Evolutionary conservation across 2,797 vertebrate species (phyloP).

Genomic region (Lutjanus campechanus): DNA sequence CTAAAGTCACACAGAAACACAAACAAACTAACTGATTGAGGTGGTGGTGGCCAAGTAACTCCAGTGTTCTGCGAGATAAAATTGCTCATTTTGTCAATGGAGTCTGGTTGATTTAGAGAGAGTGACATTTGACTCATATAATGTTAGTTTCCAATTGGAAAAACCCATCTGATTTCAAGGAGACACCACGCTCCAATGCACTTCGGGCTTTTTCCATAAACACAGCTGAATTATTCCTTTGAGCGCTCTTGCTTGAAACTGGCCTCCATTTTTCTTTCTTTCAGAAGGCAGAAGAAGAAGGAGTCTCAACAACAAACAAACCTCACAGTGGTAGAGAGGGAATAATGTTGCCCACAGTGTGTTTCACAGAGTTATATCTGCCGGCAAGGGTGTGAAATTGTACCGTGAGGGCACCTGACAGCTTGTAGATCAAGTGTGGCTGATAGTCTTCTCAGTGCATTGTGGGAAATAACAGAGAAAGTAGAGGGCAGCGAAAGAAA

Average conservation of each 20-base stretch:
- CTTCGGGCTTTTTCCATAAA: conserved; percentile 79
- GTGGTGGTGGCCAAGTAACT: too few species aligned
- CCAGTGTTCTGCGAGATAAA: too few species aligned
- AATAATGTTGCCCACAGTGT: not conserved
- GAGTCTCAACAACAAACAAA: conserved; percentile 3
- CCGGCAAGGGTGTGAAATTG: conserved; percentile 57
- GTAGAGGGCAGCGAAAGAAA: conserved; percentile 34
- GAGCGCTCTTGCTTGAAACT: conserved; percentile 36
- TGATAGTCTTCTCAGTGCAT: conserved; percentile 58
- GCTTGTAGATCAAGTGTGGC: conserved; percentile 52
- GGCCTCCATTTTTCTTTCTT: conserved; percentile 43
- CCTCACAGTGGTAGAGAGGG: not conserved
- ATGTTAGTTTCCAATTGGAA: too few species aligned
- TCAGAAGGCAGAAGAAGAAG: not conserved
- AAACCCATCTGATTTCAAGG: conserved; percentile 76
- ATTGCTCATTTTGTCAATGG: too few species aligned
- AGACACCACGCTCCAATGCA: conserved; percentile 70
- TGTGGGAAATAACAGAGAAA: conserved; percentile 57
- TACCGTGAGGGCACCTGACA: conserved; percentile 62
- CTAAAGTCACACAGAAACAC: too few species aligned
- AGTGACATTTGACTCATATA: too few species aligned
- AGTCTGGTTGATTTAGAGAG: too few species aligned
- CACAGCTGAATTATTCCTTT: conserved; percentile 69
- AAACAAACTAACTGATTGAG: too few species aligned
- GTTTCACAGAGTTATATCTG: conserved; percentile 44